Percentiles rank a stretch among this genome's conserved stretches.
phyloP scores from a whole-genome alignment of 2,797 vertebrate genomes.

The Amazonetta brasiliensis region DNA sequence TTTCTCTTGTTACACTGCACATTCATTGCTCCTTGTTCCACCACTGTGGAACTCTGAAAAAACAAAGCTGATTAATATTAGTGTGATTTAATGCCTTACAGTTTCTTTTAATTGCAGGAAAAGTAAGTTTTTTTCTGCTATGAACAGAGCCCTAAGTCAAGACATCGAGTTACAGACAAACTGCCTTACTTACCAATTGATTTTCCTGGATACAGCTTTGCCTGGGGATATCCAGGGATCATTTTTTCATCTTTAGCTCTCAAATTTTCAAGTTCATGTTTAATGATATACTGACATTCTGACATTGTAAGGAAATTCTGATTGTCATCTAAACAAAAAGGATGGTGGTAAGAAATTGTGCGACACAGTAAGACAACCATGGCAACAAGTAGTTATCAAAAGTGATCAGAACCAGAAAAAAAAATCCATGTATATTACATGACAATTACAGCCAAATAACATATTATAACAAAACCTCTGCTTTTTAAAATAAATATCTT shows the following conservation, averaged over 20 bases:
- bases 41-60: neutral
- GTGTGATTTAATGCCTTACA: neutral
- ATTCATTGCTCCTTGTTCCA: neutral
- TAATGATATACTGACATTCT: slow-evolving; percentile 96
- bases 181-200: slow-evolving; percentile 82
- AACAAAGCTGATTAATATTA: neutral
- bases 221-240: slow-evolving; percentile 90
- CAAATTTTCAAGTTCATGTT: slow-evolving; percentile 94
- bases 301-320: slow-evolving; percentile 91
- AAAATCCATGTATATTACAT: neutral
- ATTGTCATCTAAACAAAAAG: slow-evolving; percentile 86
- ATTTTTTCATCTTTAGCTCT: slow-evolving; percentile 91
- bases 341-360: neutral
- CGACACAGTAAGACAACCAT: neutral
- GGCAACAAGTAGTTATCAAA: neutral
- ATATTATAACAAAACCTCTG: neutral
- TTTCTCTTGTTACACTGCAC: neutral
- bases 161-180: neutral
- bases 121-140: neutral
- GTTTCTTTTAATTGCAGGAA: neutral
- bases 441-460: neutral
- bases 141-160: neutral
- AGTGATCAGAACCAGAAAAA: neutral
- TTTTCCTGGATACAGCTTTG: slow-evolving; percentile 95
- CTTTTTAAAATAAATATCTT: neutral